These are phyloP conservation scores for human (Homo sapiens) DNA, from an alignment of 2,113 vertebrate genomes.

Conservation along the genomic window GRCh38 chr9:6009001-6009500, in stretches of 20 bases:
- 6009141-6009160: background rate
- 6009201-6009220: slow-evolving; percentile 7
- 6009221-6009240: background rate
- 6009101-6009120: background rate
- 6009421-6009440: slow-evolving; percentile 43
- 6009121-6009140: slow-evolving; percentile 1
- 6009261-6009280: background rate
- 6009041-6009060: background rate
- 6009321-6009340: background rate
- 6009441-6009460: background rate
- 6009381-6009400: background rate
- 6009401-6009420: background rate
- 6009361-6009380: background rate
- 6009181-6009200: background rate
- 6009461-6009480: background rate
- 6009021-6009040: slow-evolving; percentile 9
- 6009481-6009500: background rate
- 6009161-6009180: background rate
- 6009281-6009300: background rate
- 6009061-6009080: background rate
- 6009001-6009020: slow-evolving; percentile 10
- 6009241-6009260: slow-evolving; percentile 17
- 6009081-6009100: background rate
- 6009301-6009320: background rate
- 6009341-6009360: background rate